A percentile compares a stretch with the other conserved stretches of the same genome.
These are phyloP conservation scores for Chanos chanos DNA, from an alignment of 2,797 vertebrate genomes.

Conservation along the genomic window DNA sequence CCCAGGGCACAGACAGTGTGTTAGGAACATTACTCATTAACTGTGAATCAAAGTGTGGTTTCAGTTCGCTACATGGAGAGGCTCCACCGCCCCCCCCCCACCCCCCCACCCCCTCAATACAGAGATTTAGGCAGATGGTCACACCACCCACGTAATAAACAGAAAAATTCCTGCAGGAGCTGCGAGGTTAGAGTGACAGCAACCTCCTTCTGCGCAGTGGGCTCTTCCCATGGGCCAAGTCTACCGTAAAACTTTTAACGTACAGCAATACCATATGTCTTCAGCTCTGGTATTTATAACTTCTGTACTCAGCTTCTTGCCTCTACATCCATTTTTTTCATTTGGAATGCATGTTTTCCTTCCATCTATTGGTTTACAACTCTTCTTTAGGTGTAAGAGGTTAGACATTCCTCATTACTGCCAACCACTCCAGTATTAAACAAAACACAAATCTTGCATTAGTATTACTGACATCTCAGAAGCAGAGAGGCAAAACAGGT, in stretches of 20 bases:
- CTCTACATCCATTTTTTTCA: not conserved
- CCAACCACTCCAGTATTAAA: too few relatives aligned
- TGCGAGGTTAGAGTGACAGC: constrained; percentile 24
- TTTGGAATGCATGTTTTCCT: not conserved
- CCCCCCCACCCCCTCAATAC: constrained; percentile 30
- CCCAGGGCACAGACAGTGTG: constrained; percentile 16
- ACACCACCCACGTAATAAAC: constrained; percentile 46
- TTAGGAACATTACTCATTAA: constrained; percentile 35
- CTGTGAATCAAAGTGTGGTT: constrained; percentile 15
- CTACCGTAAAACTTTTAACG: constrained; percentile 28
- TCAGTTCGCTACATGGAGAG: constrained; percentile 35
- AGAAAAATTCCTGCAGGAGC: constrained; percentile 28
- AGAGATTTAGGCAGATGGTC: constrained; percentile 52
- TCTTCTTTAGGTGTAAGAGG: too few relatives aligned
- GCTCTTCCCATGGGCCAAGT: constrained; percentile 19
- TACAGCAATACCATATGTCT: constrained; percentile 10
- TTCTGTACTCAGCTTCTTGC: not conserved
- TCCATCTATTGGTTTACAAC: too few relatives aligned
- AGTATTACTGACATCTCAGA: too few relatives aligned
- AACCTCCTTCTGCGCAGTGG: constrained; percentile 1
- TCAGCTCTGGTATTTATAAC: not conserved
- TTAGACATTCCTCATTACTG: too few relatives aligned
- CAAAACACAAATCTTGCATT: too few relatives aligned
- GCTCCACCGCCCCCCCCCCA: not conserved
- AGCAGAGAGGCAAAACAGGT: too few relatives aligned